phyloP scores from a whole-genome alignment of 2,888 invertebrate species.

The Macrophya annulata region DNA sequence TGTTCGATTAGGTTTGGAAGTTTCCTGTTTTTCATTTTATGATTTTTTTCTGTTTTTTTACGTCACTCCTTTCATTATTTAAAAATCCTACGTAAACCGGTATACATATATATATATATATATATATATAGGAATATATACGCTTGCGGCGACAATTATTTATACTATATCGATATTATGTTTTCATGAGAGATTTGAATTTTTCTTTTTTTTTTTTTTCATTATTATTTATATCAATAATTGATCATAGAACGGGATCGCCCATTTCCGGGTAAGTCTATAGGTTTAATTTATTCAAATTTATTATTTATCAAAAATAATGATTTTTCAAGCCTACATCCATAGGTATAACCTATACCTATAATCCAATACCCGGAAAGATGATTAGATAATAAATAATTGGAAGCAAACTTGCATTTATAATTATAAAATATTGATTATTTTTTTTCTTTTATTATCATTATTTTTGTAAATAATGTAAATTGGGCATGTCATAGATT shows the following conservation, averaged over 20 bases:
- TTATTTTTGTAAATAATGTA: too few species aligned
- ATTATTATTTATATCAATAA: background rate
- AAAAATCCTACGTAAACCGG: background rate
- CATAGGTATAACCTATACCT: too few species aligned
- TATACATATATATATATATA: background rate
- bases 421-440: background rate
- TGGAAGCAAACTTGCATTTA: background rate
- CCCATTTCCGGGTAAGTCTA: background rate
- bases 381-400: background rate
- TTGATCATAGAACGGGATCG: background rate
- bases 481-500: background rate
- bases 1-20: background rate
- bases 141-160: slow-evolving; percentile 24
- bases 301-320: slow-evolving; percentile 3
- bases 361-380: background rate
- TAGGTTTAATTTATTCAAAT: slow-evolving; percentile 13
- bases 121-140: background rate
- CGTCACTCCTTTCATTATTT: background rate
- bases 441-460: background rate
- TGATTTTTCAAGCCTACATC: background rate
- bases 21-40: background rate
- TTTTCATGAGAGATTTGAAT: background rate
- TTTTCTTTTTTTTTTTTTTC: background rate
- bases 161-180: background rate
- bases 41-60: background rate